These are phyloP conservation scores for Palythoa grandiflora DNA, from an alignment of 92 coral and sea anemone species.

Conservation along the genomic window DNA sequence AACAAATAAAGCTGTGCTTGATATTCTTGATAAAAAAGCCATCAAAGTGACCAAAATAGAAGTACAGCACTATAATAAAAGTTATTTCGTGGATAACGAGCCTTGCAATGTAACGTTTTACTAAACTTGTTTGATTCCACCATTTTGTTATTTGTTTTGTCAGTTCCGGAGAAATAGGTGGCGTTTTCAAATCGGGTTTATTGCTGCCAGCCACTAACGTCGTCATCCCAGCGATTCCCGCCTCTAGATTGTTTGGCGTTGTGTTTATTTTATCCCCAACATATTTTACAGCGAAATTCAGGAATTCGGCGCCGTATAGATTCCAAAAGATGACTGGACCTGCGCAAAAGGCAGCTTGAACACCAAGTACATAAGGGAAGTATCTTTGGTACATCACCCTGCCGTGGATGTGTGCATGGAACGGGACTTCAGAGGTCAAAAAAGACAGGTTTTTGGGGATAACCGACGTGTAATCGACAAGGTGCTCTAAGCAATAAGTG, in stretches of 20 bases:
- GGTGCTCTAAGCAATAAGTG: slow-evolving; percentile 74
- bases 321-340: slow-evolving; percentile 12
- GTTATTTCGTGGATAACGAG: slow-evolving; percentile 62
- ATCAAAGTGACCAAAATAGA: slow-evolving; percentile 55
- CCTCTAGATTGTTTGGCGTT: neutral
- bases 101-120: slow-evolving; percentile 68
- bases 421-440: neutral
- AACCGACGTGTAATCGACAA: slow-evolving; percentile 62
- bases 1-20: slow-evolving; percentile 67
- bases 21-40: slow-evolving; percentile 53
- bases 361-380: slow-evolving; percentile 40
- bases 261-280: slow-evolving; percentile 41
- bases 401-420: neutral
- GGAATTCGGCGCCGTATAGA: slow-evolving; percentile 62
- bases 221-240: neutral
- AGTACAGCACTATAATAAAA: slow-evolving; percentile 50
- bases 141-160: slow-evolving; percentile 61
- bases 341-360: slow-evolving; percentile 52
- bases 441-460: slow-evolving; percentile 51
- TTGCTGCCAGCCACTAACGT: neutral
- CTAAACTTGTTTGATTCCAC: slow-evolving; percentile 61
- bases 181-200: slow-evolving; percentile 6
- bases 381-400: neutral
- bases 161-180: slow-evolving; percentile 48
- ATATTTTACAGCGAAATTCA: slow-evolving; percentile 64